These are phyloP conservation scores for Nephrotoma flavescens DNA, from an alignment of 2,888 invertebrate species.

Conservation along the genomic window DNA sequence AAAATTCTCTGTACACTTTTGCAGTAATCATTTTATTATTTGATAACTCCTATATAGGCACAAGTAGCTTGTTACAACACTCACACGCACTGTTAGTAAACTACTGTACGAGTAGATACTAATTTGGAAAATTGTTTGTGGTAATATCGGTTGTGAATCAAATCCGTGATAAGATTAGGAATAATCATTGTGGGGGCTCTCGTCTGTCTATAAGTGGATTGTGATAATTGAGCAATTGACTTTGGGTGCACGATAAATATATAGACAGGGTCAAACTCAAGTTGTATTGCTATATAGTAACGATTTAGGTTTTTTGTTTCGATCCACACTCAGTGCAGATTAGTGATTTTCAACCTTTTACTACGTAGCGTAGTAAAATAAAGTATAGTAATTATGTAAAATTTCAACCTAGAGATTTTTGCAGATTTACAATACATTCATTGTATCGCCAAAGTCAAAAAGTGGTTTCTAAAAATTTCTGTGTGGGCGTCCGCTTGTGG, in stretches of 20 bases:
- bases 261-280: neutral
- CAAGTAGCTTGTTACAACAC: no score
- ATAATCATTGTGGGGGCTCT: neutral
- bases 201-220: neutral
- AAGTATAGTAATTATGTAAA: no score
- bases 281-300: no score
- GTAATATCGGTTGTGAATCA: neutral
- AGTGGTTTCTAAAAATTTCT: no score
- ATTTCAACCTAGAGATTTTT: no score
- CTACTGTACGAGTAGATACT: neutral
- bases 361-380: no score
- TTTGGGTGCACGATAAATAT: neutral
- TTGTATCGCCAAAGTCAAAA: no score
- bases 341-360: no score
- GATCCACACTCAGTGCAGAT: no score
- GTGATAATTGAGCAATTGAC: neutral
- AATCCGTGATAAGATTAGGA: neutral
- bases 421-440: no score
- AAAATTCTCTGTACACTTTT: neutral
- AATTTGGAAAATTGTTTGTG: neutral
- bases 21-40: neutral
- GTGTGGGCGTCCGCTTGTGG: no score
- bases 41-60: neutral
- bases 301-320: no score
- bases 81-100: neutral